Evolutionary conservation across 2,888 invertebrate genomes (phyloP), one percentile per base, ranked within the genome.

Genomic region (Epinotia demarniana): DNA sequence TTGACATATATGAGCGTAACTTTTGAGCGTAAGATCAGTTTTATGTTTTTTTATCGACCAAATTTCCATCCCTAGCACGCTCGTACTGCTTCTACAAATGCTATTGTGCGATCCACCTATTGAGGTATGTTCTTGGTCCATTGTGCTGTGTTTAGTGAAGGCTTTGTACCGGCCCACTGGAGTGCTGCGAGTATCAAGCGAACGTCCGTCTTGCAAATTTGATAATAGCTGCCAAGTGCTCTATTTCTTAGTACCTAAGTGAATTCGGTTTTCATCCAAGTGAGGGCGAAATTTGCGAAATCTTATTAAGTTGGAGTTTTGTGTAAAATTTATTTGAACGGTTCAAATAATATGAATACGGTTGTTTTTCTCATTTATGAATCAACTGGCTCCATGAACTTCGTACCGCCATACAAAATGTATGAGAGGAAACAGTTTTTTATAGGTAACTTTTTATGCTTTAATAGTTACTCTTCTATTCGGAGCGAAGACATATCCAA

Each of bases 191-290:
- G 68, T 58, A 68, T 68, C 69, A 69, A 69, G 58, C 60, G 69
- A 58, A 60, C 69, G 69, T 60, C 46, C 69, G 69, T 60, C 69
- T 69, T 69, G 69, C 58, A 69, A 69, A 69, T 69, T 69, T 69
- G 69, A 69, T 69, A 69, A 69, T 69, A 60, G 69, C 19, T 46
- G n/a, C 16, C 61, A n/a, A 60, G 69, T 60, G 60, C 60, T 23
- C 11, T 23, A 23, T 16, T 49, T 64, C 13, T 23, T 23, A 63
- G 60, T 27, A 23, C 43, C 46, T 49, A 16, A n/a, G 5, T 46
- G 63, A 43, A 46, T 63, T 12, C 18, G 16, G 49, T 64, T 49
- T 13, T 13, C 13, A 64, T 8, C n/a, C 53, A 49, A 49, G n/a
- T 27, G 8, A 43, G 49, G 27, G 9, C 39, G 39, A 64, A 64